Conservation (phyloP, 2,888 invertebrate genomes). For the Megaustenia siamemsis region DNA sequence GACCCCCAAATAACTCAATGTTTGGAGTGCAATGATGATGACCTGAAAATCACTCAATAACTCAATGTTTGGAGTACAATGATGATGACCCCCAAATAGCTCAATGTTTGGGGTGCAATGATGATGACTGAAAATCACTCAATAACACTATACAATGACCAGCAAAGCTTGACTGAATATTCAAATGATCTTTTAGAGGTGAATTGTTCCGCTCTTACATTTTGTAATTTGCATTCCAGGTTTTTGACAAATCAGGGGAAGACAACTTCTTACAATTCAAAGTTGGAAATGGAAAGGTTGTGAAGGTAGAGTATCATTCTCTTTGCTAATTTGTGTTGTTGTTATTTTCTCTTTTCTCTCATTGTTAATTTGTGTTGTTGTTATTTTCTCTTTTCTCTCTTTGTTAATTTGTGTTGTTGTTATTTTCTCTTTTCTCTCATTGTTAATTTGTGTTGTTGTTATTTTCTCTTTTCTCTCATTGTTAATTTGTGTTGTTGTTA, state of each 20-base stretch:
- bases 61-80: no score
- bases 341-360: background rate
- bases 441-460: background rate
- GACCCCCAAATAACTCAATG: no score
- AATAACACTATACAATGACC: no score
- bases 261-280: conserved; percentile 76
- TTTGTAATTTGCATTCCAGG: conserved; percentile 56
- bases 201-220: background rate
- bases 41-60: no score
- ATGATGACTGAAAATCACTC: no score
- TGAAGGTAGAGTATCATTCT: conserved; percentile 75
- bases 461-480: background rate
- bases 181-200: background rate
- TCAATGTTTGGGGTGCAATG: no score
- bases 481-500: background rate
- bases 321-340: background rate
- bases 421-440: background rate
- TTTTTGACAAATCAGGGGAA: conserved; percentile 75
- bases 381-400: no score
- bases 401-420: no score
- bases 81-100: no score
- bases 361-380: background rate
- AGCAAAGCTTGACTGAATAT: background rate
- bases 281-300: conserved; percentile 78
- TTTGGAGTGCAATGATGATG: no score